Base-by-base conservation (phyloP, 1,140 invertebrate genomes). In the Drosophila bifasciata region DNA sequence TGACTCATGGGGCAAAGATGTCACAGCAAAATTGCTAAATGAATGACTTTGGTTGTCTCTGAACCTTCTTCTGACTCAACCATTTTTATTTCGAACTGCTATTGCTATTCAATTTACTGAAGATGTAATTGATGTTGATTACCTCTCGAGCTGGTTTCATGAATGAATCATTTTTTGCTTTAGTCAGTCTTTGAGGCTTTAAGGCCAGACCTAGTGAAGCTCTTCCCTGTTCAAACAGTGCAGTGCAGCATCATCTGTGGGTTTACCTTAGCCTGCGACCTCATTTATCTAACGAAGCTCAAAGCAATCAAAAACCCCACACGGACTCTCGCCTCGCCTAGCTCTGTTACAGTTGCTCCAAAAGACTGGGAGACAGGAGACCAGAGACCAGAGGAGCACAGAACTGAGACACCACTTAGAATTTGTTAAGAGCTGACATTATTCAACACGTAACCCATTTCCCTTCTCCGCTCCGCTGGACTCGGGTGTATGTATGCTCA, bases 391-490 rank as follows among this genome's bases (percentile, higher is more conserved):
- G 49, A 52, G 58, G 28, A 32, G 28, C 28, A 11, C 28, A 11
- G 28, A 3, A 11, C 32, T 4, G 32, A 36, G 32, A n/a, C 13
- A n/a, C 13, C 41, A 11, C n/a, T 17, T 40, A 15, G 39, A 55
- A 55, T 74, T 61, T 49, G 46, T 36, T 62, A 53, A 66, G 46
- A 72, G 76, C 64, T 60, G 64, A 68, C 80, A 72, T 79, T 69
- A 68, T 80, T 72, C 81, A 64, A 76, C 71, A 85, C 76, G 81
- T 84, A 84, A 84, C 76, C 58, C 64, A 72, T 84, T 79, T 84
- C 19, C 59, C 63, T 46, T 16, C 19, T 25, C 43, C 23, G 46
- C 56, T 51, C 28, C 25, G 25, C 7, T 28, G 28, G 6, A 41
- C 46, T 44, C 19, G 28, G 11, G 43, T 71, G 59, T 50, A 23